Conservation (phyloP, 2,888 invertebrate species). For the Plusia festucae region DNA sequence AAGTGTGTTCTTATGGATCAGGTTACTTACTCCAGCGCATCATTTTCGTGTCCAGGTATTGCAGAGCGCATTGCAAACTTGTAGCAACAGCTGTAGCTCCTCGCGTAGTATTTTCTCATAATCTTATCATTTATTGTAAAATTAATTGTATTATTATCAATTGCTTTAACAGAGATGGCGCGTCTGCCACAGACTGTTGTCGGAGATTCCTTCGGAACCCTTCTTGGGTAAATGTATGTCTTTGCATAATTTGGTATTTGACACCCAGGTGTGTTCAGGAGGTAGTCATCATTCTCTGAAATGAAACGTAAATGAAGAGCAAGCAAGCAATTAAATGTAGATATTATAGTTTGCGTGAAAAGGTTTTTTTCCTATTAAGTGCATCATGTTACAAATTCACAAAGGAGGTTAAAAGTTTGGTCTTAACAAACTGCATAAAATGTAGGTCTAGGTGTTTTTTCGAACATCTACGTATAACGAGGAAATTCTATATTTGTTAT, state of each 20-base stretch:
- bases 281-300: constrained; percentile 47
- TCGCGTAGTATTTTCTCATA: constrained; percentile 58
- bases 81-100: constrained; percentile 67
- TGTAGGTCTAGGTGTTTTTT: no score
- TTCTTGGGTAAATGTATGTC: constrained; percentile 56
- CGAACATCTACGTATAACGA: no score
- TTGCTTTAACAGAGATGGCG: constrained; percentile 65
- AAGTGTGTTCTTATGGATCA: neutral
- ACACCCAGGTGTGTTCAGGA: constrained; percentile 75
- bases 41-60: constrained; percentile 58
- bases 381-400: no score
- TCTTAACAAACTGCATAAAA: no score
- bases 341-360: no score
- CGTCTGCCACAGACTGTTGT: constrained; percentile 64
- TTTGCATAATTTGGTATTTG: constrained; percentile 72
- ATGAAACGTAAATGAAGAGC: constrained; percentile 3
- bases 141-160: constrained; percentile 53
- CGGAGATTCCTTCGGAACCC: constrained; percentile 32
- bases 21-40: constrained; percentile 62
- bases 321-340: no score
- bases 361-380: no score
- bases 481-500: no score
- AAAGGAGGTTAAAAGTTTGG: no score
- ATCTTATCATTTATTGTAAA: constrained; percentile 62
- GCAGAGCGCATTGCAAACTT: constrained; percentile 62